A percentile compares a stretch with the other conserved stretches of the same genome.
Evolutionary conservation across 2,797 vertebrate genomes (phyloP).

Genomic region (Esox masquinongy): DNA sequence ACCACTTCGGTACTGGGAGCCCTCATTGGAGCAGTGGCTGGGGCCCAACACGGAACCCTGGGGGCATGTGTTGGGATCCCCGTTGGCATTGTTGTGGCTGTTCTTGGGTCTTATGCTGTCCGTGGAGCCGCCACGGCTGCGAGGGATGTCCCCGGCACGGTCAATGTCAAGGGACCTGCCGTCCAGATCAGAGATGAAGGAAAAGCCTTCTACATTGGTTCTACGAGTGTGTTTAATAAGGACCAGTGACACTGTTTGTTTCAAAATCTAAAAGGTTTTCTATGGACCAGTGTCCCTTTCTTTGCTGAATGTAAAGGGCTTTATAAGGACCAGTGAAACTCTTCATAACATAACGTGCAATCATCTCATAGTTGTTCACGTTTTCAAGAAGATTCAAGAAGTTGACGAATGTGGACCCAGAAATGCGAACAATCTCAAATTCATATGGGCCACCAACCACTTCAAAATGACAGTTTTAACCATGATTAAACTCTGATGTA

Average conservation of each 20-base stretch:
- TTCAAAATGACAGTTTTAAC: no score
- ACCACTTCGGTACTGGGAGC: not conserved
- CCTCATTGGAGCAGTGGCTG: not conserved
- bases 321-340: not conserved
- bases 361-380: no score
- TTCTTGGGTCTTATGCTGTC: slow-evolving; percentile 6
- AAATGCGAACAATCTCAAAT: no score
- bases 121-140: not conserved
- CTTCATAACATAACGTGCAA: not conserved
- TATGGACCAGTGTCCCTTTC: not conserved
- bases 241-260: not conserved
- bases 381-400: no score
- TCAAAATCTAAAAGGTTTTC: no score
- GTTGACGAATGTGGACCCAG: no score
- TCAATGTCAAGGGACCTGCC: not conserved
- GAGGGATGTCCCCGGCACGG: not conserved
- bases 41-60: not conserved
- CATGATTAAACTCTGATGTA: no score
- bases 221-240: not conserved
- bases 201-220: not conserved
- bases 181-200: not conserved
- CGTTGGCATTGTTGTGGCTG: not conserved
- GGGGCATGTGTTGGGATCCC: not conserved
- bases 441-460: no score
- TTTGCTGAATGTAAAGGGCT: not conserved